Evolutionary conservation across 2,888 invertebrate genomes (phyloP), one percentile per base, ranked within the genome.

Genomic region (Drosophila borborema): DNA sequence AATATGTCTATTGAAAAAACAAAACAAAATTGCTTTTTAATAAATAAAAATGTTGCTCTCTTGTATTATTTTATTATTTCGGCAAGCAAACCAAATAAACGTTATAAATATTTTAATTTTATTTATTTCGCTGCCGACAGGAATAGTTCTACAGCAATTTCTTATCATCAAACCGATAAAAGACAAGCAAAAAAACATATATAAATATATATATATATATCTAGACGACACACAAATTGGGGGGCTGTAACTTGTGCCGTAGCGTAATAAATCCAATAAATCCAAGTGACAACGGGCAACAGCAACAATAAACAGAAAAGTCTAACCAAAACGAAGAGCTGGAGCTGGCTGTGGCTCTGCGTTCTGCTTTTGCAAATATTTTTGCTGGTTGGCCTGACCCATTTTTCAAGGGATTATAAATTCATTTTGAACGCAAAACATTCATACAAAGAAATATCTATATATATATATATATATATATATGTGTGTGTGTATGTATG

Each of bases 401-500:
- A 60, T 77, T 79, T 72, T 72, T 69, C 31, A 23, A 28, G 41
- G 78, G 75, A 78, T 84, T 83, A 83, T 77, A 78, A 80, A 84
- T 85, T 72, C 74, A 81, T 77, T 80, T 83, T 70, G 74, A 69
- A 68, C 72, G 70, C 83, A 79, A 74, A 77, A 76, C 64, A 70
- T 61, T 67, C 59, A 69, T 64, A 76, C 62, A 28, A 23, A 23
- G 23, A 23, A 23, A 23, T 23, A 4, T 23, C 2, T 23, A 23
- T 28, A 38, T 14, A 38, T 5, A 38, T 38, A 38, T 4, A 2
- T 38, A 38, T 3, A 5, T 14, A 38, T 3, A 14, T 14, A n/a
- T n/a, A n/a, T n/a, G n/a, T 20, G 20, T 20, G 20, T 20, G 20
- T 20, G 16, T 31, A 10, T 4, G 16, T 46, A 23, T 23, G n/a